Base-by-base conservation (phyloP, 2,113 vertebrate genomes). In the Sylvietta virens region DNA sequence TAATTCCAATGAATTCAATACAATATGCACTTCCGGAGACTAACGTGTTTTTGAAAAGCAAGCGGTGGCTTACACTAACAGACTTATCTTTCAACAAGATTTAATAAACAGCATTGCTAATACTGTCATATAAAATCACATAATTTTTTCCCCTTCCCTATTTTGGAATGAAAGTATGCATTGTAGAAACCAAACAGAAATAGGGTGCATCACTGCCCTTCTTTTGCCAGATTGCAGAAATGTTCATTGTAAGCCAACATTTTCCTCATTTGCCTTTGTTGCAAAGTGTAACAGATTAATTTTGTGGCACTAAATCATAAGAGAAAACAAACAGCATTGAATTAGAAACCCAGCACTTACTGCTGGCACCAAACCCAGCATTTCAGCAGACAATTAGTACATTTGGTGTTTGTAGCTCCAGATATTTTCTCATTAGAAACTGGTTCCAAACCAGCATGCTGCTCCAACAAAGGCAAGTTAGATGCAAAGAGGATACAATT, bases 351-450 rank as follows among this genome's bases (percentile, higher is more conserved):
- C 21, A 50, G 11, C 4, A 35, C 53, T 80, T 92, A 70, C 44
- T 86, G 69, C 92, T 95, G 88, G 84, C 94, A 91, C 70, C 4
- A 27, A 91, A 96, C 17, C 35, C 87, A 86, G 86, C 20, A 70
- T 86, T 97, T 94, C 90, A 96, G 90, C 90, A 89, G 81, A 81
- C 67, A 93, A 66, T 96, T 81, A 91, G 35, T 82, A 84, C 82
- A 64, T 92, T 77, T 91, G 67, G 91, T 86, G 57, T 87, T 82
- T 94, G 86, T 62, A 83, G 58, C 73, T 91, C 70, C 91, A 95
- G 57, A 94, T 81, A 94, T 3, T 76, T 40, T 80, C 88, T 92
- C 58, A 77, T 86, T 80, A 90, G 60, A 92, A 92, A 62, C 27
- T 48, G 45, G 16, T 94, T 95, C 74, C 86, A 93, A 95, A 94